Percentiles rank a stretch among this genome's conserved stretches.
phyloP scores from a whole-genome alignment of 2,888 invertebrate genomes.

The Coremacera marginata region DNA sequence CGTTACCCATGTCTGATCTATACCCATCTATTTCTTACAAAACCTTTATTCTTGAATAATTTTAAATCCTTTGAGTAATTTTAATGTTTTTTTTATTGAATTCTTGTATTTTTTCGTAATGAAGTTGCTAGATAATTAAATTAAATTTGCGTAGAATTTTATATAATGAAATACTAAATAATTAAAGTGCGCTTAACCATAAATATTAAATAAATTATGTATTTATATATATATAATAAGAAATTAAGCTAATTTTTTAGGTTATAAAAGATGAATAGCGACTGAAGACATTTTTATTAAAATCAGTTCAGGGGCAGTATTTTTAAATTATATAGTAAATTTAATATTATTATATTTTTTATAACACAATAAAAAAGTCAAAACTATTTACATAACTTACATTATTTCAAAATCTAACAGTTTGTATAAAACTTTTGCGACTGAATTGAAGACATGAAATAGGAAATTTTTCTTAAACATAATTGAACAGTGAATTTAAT shows the following conservation, averaged over 20 bases:
- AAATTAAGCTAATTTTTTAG: not conserved
- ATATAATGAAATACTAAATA: not conserved
- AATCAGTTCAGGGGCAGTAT: slow-evolving; percentile 15
- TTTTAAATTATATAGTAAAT: slow-evolving; percentile 13
- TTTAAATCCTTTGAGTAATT: no score
- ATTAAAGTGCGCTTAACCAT: not conserved
- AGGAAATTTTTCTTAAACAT: not conserved
- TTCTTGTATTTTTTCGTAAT: no score
- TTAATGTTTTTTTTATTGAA: no score
- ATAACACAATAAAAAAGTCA: slow-evolving; percentile 12
- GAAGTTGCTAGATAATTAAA: not conserved
- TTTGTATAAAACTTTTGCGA: not conserved
- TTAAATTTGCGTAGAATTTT: not conserved
- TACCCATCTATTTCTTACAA: no score
- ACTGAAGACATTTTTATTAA: slow-evolving; percentile 36
- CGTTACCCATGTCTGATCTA: no score
- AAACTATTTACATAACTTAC: slow-evolving; percentile 18
- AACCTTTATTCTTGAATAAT: no score
- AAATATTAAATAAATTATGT: not conserved
- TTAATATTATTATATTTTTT: no score
- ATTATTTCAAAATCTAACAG: not conserved
- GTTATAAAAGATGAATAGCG: slow-evolving; percentile 8
- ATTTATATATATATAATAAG: not conserved
- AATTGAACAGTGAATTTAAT: not conserved
- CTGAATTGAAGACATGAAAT: no score